A percentile compares a stretch with the other conserved stretches of the same genome.
These are phyloP conservation scores for Andrena haemorrhoa DNA, from an alignment of 2,888 invertebrate species.

Conservation along the genomic window DNA sequence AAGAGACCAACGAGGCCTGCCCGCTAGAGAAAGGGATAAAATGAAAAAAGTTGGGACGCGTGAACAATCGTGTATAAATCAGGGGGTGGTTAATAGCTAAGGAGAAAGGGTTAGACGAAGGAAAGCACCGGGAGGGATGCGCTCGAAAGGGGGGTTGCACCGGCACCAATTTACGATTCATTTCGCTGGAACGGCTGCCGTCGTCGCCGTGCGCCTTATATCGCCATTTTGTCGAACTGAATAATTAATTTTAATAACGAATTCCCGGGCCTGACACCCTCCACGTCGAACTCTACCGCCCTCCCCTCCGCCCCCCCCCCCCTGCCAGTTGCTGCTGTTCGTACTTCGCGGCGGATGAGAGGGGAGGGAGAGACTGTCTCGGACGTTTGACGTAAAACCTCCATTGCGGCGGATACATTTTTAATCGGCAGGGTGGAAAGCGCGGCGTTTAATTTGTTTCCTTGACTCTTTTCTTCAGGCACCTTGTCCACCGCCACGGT, in stretches of 20 bases:
- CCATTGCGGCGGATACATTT: conserved; percentile 79
- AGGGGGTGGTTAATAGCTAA: conserved; percentile 80
- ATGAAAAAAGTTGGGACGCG: conserved; percentile 80
- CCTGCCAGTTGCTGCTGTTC: conserved; percentile 46
- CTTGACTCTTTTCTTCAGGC: conserved; percentile 23
- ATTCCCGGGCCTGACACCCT: conserved; percentile 73
- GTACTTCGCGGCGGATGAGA: conserved; percentile 26
- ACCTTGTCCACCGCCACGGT: not conserved
- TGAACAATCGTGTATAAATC: conserved; percentile 81
- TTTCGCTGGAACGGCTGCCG: conserved; percentile 82
- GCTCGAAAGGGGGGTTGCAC: conserved; percentile 74
- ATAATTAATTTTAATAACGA: conserved; percentile 84
- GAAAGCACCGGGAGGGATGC: conserved; percentile 68
- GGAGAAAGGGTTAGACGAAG: conserved; percentile 78
- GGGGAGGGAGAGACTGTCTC: conserved; percentile 64
- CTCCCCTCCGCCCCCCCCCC: conserved; percentile 41
- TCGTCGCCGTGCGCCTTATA: conserved; percentile 80
- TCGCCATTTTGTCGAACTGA: conserved; percentile 84
- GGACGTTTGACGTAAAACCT: conserved; percentile 80
- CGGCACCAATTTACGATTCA: conserved; percentile 84
- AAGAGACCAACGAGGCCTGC: conserved; percentile 64
- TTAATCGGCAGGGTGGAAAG: conserved; percentile 74
- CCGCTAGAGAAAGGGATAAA: conserved; percentile 66
- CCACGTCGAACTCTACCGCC: conserved; percentile 45
- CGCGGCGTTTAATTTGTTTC: conserved; percentile 62